Evolutionary conservation across 2,797 vertebrate species (phyloP), one percentile per base, ranked within the genome.

Genomic region (Hipposideros larvatus): DNA sequence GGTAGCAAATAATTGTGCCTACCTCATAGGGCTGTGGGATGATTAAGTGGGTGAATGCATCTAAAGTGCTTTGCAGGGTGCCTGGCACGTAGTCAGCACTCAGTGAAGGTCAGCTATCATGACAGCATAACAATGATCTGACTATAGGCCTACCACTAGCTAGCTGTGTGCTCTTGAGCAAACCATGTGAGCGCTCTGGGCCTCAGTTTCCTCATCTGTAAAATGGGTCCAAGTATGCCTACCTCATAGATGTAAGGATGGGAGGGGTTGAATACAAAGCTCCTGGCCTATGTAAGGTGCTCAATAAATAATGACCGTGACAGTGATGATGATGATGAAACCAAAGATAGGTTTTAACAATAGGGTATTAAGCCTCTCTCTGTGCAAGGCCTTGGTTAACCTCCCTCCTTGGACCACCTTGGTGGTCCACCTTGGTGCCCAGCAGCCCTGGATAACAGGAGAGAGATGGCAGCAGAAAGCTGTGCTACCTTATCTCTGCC

Each of bases 201-300:
- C 28, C 55, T 88, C 87, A 28, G n/a, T 91, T 90, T 75, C 22
- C 83, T 94, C 71, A 55, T 48, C 59, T 92, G 34, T 78, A 65
- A 78, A 78, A 71, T 68, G 74, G 71, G 46, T 34, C 31, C 18
- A 53, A 93, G 18, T 26, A 31, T 34, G 9, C 15, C 57, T 15
- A 61, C 41, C 15, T 70, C 51, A 37, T 8, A 9, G 26, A 55
- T 15, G 15, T 43, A 34, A 66, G 41, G 78, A 22, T 26, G 48
- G 22, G 10, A 55, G 51, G 24, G 7, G 0, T 48, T 59, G 24
- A 57, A 43, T 8, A 24, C 26, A 53, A 85, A 70, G 4, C 22
- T 26, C 31, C 7, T 73, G 55, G 34, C 41, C 7, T 78, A 8
- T 15, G 4, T 41, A 68, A 31, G 51, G 51, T 26, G 71, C n/a